Evolutionary conservation across 2,113 vertebrate species (phyloP).

Genomic region (Archocentrus centrarchus): DNA sequence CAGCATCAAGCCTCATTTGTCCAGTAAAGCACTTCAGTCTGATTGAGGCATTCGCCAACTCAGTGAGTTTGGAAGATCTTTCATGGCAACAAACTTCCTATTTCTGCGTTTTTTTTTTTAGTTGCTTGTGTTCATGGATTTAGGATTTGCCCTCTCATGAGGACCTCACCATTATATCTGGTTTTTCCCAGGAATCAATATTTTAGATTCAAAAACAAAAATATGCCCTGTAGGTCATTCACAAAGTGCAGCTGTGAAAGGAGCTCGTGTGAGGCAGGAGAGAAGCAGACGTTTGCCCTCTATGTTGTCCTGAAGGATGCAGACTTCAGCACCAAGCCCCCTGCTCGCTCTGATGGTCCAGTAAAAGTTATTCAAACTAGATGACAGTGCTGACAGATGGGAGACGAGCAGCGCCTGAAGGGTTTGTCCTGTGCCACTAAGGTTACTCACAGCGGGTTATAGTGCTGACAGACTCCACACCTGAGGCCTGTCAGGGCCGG

Average conservation of each 20-base stretch:
- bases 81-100: too few relatives aligned
- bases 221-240: too few relatives aligned
- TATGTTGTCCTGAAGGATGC: not conserved
- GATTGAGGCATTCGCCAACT: too few relatives aligned
- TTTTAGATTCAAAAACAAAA: too few relatives aligned
- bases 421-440: not conserved
- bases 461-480: not conserved
- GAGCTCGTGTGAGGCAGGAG: not conserved
- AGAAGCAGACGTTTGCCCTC: not conserved
- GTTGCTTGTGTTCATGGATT: too few relatives aligned
- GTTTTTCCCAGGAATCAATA: too few relatives aligned
- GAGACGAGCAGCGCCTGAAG: not conserved
- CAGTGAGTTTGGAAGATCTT: too few relatives aligned
- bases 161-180: too few relatives aligned
- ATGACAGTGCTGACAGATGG: slow-evolving; percentile 6
- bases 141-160: too few relatives aligned
- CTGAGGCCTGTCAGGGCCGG: not conserved
- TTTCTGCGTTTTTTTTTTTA: too few relatives aligned
- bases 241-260: not conserved
- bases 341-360: not conserved
- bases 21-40: too few relatives aligned
- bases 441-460: not conserved
- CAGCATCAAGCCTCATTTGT: too few relatives aligned
- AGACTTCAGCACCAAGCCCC: not conserved
- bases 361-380: not conserved